Conservation (phyloP, 2,797 vertebrate species). For the Myotis planiceps region DNA sequence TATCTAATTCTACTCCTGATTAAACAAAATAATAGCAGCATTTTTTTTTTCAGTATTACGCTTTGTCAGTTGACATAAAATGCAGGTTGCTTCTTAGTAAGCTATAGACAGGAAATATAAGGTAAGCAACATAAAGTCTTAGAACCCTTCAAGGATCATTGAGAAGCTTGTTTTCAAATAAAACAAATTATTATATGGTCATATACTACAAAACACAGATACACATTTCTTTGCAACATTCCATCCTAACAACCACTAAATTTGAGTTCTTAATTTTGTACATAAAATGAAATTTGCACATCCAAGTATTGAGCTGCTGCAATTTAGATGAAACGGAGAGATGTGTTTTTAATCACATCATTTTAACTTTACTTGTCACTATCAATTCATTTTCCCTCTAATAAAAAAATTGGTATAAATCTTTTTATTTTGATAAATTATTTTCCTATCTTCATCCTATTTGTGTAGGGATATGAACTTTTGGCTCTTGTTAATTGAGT, state of each 20-base stretch:
- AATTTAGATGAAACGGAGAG: neutral
- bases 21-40: conserved; percentile 4
- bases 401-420: neutral
- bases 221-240: neutral
- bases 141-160: neutral
- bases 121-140: neutral
- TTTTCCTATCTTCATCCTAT: neutral
- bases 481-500: neutral
- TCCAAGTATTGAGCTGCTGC: neutral
- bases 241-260: neutral
- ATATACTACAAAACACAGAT: neutral
- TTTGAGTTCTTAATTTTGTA: neutral
- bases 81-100: neutral
- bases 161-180: neutral
- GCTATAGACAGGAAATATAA: neutral
- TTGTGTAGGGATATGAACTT: neutral
- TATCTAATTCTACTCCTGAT: neutral
- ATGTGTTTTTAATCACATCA: neutral
- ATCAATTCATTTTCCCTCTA: neutral
- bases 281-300: neutral
- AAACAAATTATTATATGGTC: neutral
- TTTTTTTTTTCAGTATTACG: neutral
- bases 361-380: neutral
- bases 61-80: neutral
- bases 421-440: neutral